A percentile compares a stretch with the other conserved stretches of the same genome.
Conservation (phyloP, 2,888 invertebrate genomes). For the Clepsis dumicolana region DNA sequence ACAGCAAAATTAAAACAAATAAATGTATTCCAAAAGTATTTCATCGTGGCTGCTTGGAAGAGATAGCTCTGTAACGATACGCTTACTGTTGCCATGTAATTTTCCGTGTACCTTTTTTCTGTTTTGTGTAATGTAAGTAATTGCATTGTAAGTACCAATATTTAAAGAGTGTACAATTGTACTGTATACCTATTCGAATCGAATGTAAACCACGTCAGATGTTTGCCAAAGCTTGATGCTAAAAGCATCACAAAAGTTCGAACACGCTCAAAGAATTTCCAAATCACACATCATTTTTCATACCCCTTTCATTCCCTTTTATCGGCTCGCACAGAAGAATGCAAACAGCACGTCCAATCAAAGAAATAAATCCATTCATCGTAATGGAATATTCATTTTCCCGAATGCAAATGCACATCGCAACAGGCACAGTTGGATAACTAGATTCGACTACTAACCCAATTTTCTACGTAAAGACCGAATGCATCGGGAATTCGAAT, state of each 20-base stretch:
- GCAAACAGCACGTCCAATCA: slow-evolving; percentile 23
- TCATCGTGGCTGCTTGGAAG: too few species aligned
- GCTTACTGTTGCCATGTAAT: too few species aligned
- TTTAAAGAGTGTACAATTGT: too few species aligned
- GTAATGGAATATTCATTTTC: slow-evolving; percentile 24
- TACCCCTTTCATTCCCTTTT: background rate
- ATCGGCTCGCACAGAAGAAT: background rate
- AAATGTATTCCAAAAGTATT: too few species aligned
- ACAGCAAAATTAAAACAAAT: too few species aligned
- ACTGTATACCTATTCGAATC: too few species aligned
- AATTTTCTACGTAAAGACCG: slow-evolving; percentile 47
- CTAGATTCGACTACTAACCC: slow-evolving; percentile 44
- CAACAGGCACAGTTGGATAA: slow-evolving; percentile 24
- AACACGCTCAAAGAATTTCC: background rate
- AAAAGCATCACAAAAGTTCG: background rate
- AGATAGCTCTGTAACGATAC: too few species aligned
- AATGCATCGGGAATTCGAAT: slow-evolving; percentile 45
- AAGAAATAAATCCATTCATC: slow-evolving; percentile 17
- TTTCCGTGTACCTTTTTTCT: too few species aligned
- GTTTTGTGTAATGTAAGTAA: too few species aligned
- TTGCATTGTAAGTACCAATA: too few species aligned
- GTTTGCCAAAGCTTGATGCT: background rate
- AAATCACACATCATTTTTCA: background rate
- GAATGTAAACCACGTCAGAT: too few species aligned
- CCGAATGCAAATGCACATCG: slow-evolving; percentile 31